These are phyloP conservation scores for Mylabris phalerata DNA, from an alignment of 1,140 invertebrate species.

Conservation along the genomic window DNA sequence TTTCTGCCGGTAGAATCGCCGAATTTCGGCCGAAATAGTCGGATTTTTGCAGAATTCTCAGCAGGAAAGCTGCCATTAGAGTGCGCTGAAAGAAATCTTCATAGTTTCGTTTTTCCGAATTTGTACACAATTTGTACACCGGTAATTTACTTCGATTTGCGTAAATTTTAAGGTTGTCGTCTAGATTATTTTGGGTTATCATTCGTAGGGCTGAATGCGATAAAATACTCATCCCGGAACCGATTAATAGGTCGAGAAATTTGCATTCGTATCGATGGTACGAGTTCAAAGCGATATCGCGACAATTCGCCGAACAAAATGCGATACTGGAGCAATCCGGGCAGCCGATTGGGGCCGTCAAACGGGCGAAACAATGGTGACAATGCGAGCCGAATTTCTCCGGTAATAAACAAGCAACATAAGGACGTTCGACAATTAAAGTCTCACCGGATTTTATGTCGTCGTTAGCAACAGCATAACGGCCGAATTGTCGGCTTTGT, in stretches of 20 bases:
- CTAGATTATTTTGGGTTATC: constrained; percentile 56
- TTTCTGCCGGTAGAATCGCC: constrained; percentile 41
- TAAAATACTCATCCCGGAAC: constrained; percentile 74
- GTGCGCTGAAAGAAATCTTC: constrained; percentile 71
- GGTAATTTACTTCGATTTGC: constrained; percentile 43
- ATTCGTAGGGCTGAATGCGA: constrained; percentile 69
- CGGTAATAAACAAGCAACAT: constrained; percentile 64
- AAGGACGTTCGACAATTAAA: constrained; percentile 65
- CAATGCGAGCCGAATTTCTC: constrained; percentile 72
- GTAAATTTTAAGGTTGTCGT: constrained; percentile 48
- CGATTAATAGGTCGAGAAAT: constrained; percentile 64
- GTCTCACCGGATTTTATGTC: constrained; percentile 57
- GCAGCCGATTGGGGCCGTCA: constrained; percentile 64
- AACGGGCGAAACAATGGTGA: constrained; percentile 68
- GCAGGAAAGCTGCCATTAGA: constrained; percentile 69
- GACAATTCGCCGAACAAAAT: constrained; percentile 68
- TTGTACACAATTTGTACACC: constrained; percentile 60
- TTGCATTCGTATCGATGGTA: constrained; percentile 82
- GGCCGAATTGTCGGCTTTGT: constrained; percentile 44
- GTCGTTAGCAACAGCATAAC: constrained; percentile 52
- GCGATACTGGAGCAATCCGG: constrained; percentile 64
- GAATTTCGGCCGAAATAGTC: constrained; percentile 48
- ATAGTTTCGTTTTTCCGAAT: constrained; percentile 53
- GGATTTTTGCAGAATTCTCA: constrained; percentile 60
- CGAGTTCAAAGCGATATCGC: constrained; percentile 52